These are phyloP conservation scores for Mizuhopecten yessoensis DNA, from an alignment of 1,140 invertebrate genomes.

Conservation along the genomic window DNA sequence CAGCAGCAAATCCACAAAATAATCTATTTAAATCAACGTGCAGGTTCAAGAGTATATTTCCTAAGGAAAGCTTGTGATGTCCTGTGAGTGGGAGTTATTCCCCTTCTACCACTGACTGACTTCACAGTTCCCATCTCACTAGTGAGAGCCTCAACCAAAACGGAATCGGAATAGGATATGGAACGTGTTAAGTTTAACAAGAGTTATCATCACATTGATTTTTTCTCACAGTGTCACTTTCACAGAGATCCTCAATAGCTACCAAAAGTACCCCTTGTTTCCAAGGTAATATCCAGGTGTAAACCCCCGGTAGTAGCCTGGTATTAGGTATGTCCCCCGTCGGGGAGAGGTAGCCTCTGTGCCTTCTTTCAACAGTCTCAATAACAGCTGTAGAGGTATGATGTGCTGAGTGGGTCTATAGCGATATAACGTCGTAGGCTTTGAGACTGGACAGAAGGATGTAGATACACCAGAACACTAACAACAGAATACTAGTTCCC, in stretches of 20 bases:
- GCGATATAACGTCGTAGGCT: conserved; percentile 79
- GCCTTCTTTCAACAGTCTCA: background rate
- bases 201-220: background rate
- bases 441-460: conserved; percentile 84
- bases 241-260: conserved; percentile 19
- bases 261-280: background rate
- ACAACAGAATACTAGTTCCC: conserved; percentile 79
- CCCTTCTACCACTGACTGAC: background rate
- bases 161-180: background rate
- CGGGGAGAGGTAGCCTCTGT: conserved; percentile 14
- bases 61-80: background rate
- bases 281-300: background rate
- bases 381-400: background rate
- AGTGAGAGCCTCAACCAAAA: background rate
- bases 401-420: background rate
- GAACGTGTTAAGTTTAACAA: conserved; percentile 3
- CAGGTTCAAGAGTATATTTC: conserved; percentile 9
- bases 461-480: conserved; percentile 85
- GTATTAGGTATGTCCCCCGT: background rate
- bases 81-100: background rate
- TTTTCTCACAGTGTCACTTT: background rate
- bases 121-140: background rate
- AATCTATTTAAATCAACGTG: conserved; percentile 7
- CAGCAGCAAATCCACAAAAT: conserved; percentile 3
- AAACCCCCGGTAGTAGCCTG: too few species aligned